Evolutionary conservation across 2,888 invertebrate species (phyloP), one percentile per base, ranked within the genome.

Genomic region (Electrophaes corylata): DNA sequence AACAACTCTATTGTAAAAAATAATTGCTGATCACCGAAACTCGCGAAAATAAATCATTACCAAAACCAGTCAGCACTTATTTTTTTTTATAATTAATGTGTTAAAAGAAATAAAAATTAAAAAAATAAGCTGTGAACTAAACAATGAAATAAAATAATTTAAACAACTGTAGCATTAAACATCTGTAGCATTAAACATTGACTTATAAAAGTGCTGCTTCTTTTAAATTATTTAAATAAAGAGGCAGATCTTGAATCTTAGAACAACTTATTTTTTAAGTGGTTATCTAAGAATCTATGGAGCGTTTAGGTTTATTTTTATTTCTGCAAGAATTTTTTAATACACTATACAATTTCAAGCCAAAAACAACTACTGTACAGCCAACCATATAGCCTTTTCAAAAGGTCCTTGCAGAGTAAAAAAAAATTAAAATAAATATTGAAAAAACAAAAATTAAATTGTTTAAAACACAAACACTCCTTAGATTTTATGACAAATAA

Each of bases 51-150:
- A 20, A 35, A 33, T 14, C 19, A 39, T 40, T 12, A 47, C n/a
- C 51, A 55, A 23, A 37, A 43, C 20, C 4, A 47, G 64, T 59
- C 75, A 76, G 79, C 77, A 81, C 74, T 75, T 70, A 75, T 75
- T 68, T 76, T 68, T 75, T 67, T 68, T 1, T 74, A 78, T 77
- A 80, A 69, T 71, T 67, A 76, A 74, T 81, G 84, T 83, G 84
- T 84, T 75, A 76, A 73, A 71, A 70, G 61, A 53, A 73, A 72
- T 72, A 73, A 66, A 60, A 57, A 57, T 19, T 19, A 85, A 86
- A 86, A 43, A 89, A 89, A 89, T 87, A 90, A 90, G 90, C 90
- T 86, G 88, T 88, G 81, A 86, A 86, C 78, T 81, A 77, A 89
- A 86, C 62, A 78, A 70, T 65, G 56, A 68, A 65, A 62, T 69